A percentile compares a stretch with the other conserved stretches of the same genome.
Conservation (phyloP, 2,113 vertebrate genomes). For the Erpornis zantholeuca region DNA sequence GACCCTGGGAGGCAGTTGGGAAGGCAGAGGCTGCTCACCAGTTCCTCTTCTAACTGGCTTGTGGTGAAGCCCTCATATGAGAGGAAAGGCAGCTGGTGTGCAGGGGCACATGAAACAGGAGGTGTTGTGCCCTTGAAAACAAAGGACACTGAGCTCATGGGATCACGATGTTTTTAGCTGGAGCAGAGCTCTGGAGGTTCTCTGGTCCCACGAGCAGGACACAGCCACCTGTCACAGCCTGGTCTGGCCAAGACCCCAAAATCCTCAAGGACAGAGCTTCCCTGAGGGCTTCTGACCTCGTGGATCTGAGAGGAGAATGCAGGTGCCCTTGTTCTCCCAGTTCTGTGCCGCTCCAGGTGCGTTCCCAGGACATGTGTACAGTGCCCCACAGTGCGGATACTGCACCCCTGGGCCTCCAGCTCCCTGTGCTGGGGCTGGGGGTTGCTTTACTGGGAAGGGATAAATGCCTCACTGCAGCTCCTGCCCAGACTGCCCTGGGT, state of each 20-base stretch:
- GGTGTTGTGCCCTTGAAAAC: not conserved
- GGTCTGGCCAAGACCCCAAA: not conserved
- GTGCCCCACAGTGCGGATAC: accelerated
- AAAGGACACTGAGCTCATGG: not conserved
- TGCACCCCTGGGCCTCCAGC: not conserved
- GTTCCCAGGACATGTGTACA: accelerated
- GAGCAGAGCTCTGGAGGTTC: not conserved
- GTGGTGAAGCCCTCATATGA: accelerated
- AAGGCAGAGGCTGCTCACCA: not conserved
- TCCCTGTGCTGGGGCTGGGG: accelerated
- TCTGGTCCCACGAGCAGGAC: not conserved
- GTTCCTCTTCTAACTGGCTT: not conserved
- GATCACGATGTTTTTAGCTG: accelerated
- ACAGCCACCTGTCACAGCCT: not conserved
- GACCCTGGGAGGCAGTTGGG: not conserved
- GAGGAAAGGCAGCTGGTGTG: not conserved
- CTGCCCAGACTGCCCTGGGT: not conserved
- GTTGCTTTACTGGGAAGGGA: not conserved
- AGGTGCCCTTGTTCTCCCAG: not conserved
- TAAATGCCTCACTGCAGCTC: not conserved
- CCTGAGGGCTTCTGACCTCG: not conserved
- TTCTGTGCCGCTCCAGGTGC: accelerated
- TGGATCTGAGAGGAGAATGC: not conserved
- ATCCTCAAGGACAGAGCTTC: not conserved
- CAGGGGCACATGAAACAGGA: not conserved